Base-by-base conservation (phyloP, 2,888 invertebrate genomes). In the Omphaloscelis lunosa region DNA sequence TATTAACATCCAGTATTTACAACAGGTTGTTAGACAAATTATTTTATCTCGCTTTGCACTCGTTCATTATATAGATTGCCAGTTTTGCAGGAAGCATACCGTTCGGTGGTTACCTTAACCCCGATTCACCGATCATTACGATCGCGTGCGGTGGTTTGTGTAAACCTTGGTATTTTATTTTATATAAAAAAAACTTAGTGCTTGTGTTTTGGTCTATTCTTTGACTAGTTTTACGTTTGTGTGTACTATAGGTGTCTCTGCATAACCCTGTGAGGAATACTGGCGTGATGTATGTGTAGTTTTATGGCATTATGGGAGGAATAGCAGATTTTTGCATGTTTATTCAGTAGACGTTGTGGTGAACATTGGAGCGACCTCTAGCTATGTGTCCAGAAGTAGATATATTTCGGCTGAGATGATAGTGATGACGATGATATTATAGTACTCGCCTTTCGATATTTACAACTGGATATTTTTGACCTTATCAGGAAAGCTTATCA, bases 41-140 rank as follows among this genome's bases (percentile, higher is more conserved):
- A 79, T 69, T 87, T 79, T 77, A 79, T 88, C 83, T 88, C 61
- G 65, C 41, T 76, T 58, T 80, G 70, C 73, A 73, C 63, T 81
- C 61, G 73, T 81, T 86, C 61, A 84, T 78, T 85, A 83, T 80
- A 80, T 80, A 84, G 86, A 90, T 89, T 90, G 88, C 76, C 68
- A 83, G 88, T 89, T 90, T 88, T 90, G 87, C 86, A 94, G 94
- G 93, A 94, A 94, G 92, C 89, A 89, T 88, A 82, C 86, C 84
- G 85, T 89, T 88, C 81, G 86, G 90, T 87, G 80, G 84, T 94
- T 89, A 90, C 95, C 95, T 96, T 95, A 92, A 95, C 95, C 95
- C 90, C 92, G 90, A 91, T 95, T 83, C 80, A 78, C 70, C 83
- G 90, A 90, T 91, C 84, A 90, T 91, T 88, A 86, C 75, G 75